Conservation (phyloP, 1,140 invertebrate species). For the Phymorhynchus buccinoides region DNA sequence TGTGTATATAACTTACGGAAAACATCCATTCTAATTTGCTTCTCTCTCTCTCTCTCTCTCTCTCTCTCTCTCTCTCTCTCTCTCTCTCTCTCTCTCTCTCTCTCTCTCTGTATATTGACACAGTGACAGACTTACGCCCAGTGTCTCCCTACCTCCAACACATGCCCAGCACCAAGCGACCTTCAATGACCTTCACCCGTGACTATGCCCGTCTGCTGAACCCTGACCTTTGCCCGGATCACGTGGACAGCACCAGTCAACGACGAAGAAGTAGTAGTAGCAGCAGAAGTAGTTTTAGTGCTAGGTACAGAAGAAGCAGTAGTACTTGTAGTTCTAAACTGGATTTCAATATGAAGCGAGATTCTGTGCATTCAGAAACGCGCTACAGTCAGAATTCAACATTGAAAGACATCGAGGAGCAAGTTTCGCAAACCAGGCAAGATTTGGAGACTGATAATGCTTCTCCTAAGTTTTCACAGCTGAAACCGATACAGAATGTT, state of each 20-base stretch:
- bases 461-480: not conserved
- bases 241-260: not conserved
- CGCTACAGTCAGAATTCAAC: not conserved
- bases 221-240: not conserved
- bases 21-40: no score
- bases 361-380: not conserved
- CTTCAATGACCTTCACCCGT: not conserved
- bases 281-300: no score
- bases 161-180: not conserved
- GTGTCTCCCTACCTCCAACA: no score
- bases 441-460: not conserved
- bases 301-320: no score
- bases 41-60: no score
- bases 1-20: no score
- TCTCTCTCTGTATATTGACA: no score
- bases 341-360: not conserved
- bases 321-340: not conserved
- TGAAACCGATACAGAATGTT: not conserved
- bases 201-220: not conserved
- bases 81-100: no score
- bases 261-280: not conserved
- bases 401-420: conserved; percentile 12
- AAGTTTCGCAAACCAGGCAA: not conserved
- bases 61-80: no score
- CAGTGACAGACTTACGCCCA: no score